Conservation (phyloP, 2,113 vertebrate genomes). For the Astatoreochromis straeleni region DNA sequence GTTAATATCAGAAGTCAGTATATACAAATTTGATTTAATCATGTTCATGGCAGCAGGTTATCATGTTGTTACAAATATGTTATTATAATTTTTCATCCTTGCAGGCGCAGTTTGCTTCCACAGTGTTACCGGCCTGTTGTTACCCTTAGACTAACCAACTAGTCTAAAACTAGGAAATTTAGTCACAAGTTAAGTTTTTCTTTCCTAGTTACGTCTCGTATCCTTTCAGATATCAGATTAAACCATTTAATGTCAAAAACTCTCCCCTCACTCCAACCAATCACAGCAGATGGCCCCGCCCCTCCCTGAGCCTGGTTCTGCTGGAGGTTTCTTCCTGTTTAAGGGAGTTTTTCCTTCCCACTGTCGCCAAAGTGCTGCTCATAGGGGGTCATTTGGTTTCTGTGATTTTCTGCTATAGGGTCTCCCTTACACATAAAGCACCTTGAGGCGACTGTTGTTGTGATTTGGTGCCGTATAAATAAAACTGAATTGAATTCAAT, state of each 20-base stretch:
- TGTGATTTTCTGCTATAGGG: neutral
- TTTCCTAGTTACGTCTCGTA: neutral
- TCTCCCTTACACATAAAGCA: neutral
- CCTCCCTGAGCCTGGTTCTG: neutral
- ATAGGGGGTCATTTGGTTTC: fast-evolving
- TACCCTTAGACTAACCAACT: neutral
- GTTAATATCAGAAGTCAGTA: neutral
- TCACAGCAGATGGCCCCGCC: neutral
- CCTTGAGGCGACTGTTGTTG: neutral
- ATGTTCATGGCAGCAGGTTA: neutral
- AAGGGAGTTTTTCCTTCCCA: neutral
- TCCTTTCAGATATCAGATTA: neutral
- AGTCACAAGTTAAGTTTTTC: neutral
- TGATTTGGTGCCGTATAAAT: neutral
- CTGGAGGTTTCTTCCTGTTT: fast-evolving
- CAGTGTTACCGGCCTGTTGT: neutral
- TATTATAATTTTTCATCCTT: neutral
- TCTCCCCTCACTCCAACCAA: neutral
- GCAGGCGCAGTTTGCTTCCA: neutral
- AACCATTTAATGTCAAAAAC: neutral
- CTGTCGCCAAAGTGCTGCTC: fast-evolving
- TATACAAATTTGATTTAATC: neutral
- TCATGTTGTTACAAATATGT: neutral
- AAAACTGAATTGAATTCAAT: neutral
- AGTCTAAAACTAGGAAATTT: neutral